phyloP scores from a whole-genome alignment of 2,797 vertebrate species.

The Alouatta caraya region DNA sequence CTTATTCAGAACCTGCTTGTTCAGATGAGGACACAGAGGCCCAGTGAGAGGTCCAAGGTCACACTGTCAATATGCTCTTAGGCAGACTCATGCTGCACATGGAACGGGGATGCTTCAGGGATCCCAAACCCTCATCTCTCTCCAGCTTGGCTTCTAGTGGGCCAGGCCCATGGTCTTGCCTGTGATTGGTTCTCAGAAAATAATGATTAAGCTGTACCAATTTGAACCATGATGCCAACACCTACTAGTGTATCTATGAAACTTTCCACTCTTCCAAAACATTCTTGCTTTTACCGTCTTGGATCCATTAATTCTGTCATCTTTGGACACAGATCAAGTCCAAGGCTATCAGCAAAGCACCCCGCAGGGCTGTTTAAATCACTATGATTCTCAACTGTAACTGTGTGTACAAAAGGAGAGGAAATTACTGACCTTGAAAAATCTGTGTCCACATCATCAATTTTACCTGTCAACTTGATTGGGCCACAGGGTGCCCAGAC shows the following conservation, averaged over 20 bases:
- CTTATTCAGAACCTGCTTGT: background rate
- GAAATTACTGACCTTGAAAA: background rate
- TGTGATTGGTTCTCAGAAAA: background rate
- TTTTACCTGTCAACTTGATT: background rate
- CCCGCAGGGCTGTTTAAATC: background rate
- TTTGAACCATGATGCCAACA: background rate
- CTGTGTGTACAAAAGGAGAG: background rate
- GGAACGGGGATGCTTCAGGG: background rate
- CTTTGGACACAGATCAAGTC: background rate
- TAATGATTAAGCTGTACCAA: background rate
- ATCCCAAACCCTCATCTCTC: background rate
- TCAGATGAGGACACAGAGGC: background rate
- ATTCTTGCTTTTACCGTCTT: background rate
- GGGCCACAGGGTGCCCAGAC: background rate
- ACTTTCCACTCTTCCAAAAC: background rate
- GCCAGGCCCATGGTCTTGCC: background rate
- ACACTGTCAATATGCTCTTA: background rate
- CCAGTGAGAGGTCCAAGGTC: background rate
- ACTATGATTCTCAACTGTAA: background rate
- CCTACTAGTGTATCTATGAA: background rate
- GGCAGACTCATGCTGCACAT: background rate
- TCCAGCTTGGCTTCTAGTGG: background rate
- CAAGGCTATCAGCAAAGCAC: background rate
- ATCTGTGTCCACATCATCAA: background rate
- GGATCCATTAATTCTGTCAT: background rate